A percentile compares a stretch with the other conserved stretches of the same genome.
Conservation (phyloP, 2,797 vertebrate genomes). For the Eremophila alpestris region DNA sequence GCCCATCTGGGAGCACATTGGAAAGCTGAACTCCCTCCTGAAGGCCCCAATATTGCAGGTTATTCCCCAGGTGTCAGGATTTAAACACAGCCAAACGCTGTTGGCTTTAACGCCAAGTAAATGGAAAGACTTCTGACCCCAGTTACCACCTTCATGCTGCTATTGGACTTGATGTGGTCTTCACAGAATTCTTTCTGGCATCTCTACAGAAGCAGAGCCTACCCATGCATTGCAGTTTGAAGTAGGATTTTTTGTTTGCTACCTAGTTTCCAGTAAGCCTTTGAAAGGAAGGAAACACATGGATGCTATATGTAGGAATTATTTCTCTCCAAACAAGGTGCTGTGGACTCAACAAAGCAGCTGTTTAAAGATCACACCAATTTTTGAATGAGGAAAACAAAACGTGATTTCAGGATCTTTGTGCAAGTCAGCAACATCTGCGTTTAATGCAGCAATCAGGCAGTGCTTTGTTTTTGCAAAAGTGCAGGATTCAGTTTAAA, state of each 20-base stretch:
- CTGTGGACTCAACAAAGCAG: slow-evolving; percentile 48
- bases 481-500: background rate
- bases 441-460: background rate
- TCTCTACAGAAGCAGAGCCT: background rate
- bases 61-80: background rate
- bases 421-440: slow-evolving; percentile 25
- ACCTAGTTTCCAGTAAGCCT: background rate
- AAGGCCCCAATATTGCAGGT: background rate
- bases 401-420: background rate
- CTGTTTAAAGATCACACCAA: slow-evolving; percentile 34
- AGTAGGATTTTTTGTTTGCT: background rate
- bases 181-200: background rate
- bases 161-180: background rate
- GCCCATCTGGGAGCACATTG: background rate
- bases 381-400: slow-evolving; percentile 16
- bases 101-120: background rate
- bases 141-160: background rate
- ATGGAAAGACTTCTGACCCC: background rate
- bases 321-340: slow-evolving; percentile 7
- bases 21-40: background rate
- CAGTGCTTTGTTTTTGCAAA: background rate
- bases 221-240: background rate
- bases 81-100: background rate
- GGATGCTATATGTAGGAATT: slow-evolving; percentile 1
- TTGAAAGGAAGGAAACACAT: slow-evolving; percentile 13